Percentiles rank a stretch among this genome's conserved stretches.
These are phyloP conservation scores for Cladopsammia gracilis DNA, from an alignment of 64 coral and sea anemone genomes.

Conservation along the genomic window DNA sequence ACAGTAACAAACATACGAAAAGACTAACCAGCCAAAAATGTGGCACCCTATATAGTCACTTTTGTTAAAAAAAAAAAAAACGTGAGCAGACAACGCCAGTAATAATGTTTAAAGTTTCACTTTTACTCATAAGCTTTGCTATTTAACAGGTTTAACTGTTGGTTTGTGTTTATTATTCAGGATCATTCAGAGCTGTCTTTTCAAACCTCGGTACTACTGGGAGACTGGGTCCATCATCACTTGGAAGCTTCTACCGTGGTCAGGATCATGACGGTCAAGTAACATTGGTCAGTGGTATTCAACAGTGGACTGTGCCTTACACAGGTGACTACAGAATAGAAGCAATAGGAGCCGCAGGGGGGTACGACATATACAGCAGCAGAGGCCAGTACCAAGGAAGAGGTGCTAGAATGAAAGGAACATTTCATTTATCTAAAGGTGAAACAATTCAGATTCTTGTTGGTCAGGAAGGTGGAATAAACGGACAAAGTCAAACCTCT, in stretches of 20 bases:
- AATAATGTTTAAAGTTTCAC: no score
- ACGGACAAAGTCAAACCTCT: fast-evolving
- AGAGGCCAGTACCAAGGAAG: neutral
- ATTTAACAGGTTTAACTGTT: no score
- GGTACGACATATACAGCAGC: neutral
- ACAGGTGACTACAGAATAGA: slow-evolving; percentile 37
- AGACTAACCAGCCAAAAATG: no score
- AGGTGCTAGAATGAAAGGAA: slow-evolving; percentile 51
- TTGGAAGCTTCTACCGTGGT: neutral
- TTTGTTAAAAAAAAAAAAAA: no score
- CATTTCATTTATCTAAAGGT: neutral
- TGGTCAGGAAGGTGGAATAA: slow-evolving; percentile 13
- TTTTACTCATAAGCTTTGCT: no score
- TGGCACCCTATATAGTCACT: no score
- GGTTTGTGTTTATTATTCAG: no score
- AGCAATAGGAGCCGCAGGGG: slow-evolving; percentile 36
- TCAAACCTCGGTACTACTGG: neutral
- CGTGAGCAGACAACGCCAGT: no score
- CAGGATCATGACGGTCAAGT: slow-evolving; percentile 32
- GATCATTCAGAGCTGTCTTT: neutral
- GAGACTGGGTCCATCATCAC: neutral
- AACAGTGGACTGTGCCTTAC: slow-evolving; percentile 25
- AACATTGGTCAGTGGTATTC: slow-evolving; percentile 32
- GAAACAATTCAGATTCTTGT: slow-evolving; percentile 18
- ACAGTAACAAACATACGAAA: no score